phyloP scores from a whole-genome alignment of 2,888 invertebrate genomes.

The Pandemis corylana region DNA sequence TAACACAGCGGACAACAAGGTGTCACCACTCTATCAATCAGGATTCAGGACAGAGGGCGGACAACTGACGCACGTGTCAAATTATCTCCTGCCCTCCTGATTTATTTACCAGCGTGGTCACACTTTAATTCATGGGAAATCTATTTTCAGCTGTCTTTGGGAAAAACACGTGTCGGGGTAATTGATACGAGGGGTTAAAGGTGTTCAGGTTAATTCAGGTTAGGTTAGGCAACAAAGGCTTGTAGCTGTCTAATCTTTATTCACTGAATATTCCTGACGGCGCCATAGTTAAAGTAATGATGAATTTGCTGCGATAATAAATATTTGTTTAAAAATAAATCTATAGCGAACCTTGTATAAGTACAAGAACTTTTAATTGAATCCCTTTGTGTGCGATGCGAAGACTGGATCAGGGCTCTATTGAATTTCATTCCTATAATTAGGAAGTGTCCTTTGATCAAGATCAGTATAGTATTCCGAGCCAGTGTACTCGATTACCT shows the following conservation, averaged over 20 bases:
- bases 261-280: background rate
- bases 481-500: slow-evolving; percentile 5
- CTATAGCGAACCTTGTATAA: background rate
- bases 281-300: background rate
- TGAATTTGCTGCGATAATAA: background rate
- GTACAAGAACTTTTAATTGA: background rate
- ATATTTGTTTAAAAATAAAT: no score
- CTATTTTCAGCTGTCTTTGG: slow-evolving; percentile 27
- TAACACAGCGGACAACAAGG: slow-evolving; percentile 12
- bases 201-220: background rate
- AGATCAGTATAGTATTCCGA: background rate
- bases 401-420: background rate
- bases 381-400: background rate
- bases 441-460: background rate
- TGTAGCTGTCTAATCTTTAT: background rate
- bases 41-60: slow-evolving; percentile 36
- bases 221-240: background rate
- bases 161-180: slow-evolving; percentile 33
- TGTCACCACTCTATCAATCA: slow-evolving; percentile 39
- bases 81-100: slow-evolving; percentile 42
- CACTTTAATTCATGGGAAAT: slow-evolving; percentile 34
- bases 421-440: background rate
- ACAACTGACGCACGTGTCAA: slow-evolving; percentile 43
- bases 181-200: slow-evolving; percentile 27
- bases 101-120: slow-evolving; percentile 40